Evolutionary conservation across 2,888 invertebrate genomes (phyloP).

Genomic region (Aporophyla nigra): DNA sequence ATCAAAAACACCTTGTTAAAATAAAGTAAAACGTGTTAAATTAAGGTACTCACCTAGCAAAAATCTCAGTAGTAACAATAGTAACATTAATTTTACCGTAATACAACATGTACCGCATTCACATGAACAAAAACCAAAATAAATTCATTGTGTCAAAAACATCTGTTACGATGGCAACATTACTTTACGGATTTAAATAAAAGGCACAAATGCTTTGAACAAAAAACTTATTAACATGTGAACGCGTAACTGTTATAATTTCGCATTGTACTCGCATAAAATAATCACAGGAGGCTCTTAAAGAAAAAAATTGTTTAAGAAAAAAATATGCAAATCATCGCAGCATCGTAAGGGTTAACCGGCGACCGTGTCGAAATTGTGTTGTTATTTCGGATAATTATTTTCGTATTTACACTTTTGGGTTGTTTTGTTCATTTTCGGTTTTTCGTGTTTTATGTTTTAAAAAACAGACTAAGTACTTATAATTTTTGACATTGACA

Average conservation of each 20-base stretch:
- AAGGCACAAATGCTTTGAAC: conserved; percentile 68
- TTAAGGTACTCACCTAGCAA: not conserved
- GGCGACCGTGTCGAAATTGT: conserved; percentile 70
- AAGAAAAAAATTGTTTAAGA: conserved; percentile 77
- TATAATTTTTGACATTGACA: not conserved
- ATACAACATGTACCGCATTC: conserved; percentile 18
- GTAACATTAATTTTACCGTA: conserved; percentile 30
- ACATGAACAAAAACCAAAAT: conserved; percentile 56
- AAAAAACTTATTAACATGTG: conserved; percentile 87
- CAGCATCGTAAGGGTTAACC: conserved; percentile 75
- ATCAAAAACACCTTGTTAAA: conserved; percentile 37
- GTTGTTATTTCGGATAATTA: conserved; percentile 70
- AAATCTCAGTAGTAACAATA: conserved; percentile 27
- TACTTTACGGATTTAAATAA: conserved; percentile 72
- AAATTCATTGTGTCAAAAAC: conserved; percentile 68
- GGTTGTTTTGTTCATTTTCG: conserved; percentile 2
- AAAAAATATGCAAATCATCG: conserved; percentile 75
- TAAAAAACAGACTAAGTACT: not conserved
- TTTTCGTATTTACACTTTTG: conserved; percentile 64
- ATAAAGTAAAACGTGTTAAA: conserved; percentile 23
- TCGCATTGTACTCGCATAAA: conserved; percentile 78
- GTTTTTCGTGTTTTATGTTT: not conserved
- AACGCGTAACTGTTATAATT: conserved; percentile 84
- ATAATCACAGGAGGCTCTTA: conserved; percentile 78
- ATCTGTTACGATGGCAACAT: conserved; percentile 70